Percentiles rank a stretch among this genome's conserved stretches.
phyloP scores from a whole-genome alignment of 2,888 invertebrate genomes.

The Rhopalosiphum nymphaeae region DNA sequence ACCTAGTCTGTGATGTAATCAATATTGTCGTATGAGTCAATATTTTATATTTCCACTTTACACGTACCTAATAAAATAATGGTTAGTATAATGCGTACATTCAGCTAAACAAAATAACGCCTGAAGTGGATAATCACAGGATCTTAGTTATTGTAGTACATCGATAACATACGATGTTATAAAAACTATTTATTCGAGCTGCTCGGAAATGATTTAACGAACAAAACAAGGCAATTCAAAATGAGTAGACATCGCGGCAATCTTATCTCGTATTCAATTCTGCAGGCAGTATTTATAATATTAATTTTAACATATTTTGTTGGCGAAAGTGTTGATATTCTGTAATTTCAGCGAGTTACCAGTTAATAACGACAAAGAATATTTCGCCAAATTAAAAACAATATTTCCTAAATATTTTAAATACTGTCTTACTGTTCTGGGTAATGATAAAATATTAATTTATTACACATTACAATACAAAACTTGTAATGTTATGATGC shows the following conservation, averaged over 20 bases:
- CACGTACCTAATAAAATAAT: neutral
- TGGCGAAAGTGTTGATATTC: too few relatives aligned
- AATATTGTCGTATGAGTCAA: neutral
- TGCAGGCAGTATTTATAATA: neutral
- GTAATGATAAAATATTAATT: neutral
- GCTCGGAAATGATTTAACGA: neutral
- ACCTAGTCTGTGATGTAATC: neutral
- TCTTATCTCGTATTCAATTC: neutral
- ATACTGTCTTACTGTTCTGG: neutral
- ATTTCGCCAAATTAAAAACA: neutral
- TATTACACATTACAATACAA: neutral
- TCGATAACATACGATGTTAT: neutral
- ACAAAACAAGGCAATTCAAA: constrained; percentile 1
- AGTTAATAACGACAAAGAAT: neutral
- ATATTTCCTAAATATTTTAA: neutral
- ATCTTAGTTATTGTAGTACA: neutral
- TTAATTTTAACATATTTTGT: neutral
- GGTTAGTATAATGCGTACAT: neutral
- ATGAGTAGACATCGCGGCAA: neutral
- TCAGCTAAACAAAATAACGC: neutral
- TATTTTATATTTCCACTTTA: neutral
- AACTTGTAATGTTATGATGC: neutral
- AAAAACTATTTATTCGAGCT: neutral
- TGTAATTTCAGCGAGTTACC: neutral
- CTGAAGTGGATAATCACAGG: neutral